Base-by-base conservation (phyloP, 1,140 invertebrate species). In the Atta colombica region DNA sequence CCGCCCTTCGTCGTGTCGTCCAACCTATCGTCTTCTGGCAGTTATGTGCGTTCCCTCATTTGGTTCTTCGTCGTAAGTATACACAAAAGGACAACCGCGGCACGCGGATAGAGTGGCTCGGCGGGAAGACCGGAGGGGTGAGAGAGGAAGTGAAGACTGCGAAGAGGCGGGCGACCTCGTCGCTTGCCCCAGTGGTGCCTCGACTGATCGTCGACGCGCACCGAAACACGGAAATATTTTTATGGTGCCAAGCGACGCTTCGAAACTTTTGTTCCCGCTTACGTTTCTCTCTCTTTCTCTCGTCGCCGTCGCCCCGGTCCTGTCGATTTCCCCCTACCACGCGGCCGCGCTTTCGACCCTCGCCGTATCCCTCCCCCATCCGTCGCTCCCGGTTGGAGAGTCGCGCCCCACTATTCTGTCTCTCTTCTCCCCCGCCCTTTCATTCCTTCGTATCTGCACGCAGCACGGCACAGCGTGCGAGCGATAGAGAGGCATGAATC, bases 161-260 rank as follows among this genome's bases (percentile, higher is more conserved):
- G 14, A 72, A 55, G n/a, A 28, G 66, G 39, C 66, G 66, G 39
- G 49, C 49, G 39, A 21, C n/a, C 35, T 21, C n/a, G 31, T 16
- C 72, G 31, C 31, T 39, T 51, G 63, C 28, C 45, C 58, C 45
- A 16, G 53, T 45, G 61, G 66, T 74, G 58, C n/a, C 53, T 14
- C 55, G 16, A 51, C 49, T 10, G 85, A 68, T 35, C 60, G 74
- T 55, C 12, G 75, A 71, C 71, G 39, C 80, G 5, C 69, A 51
- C 69, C 69, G 72, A 84, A 82, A 84, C 80, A 84, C 80, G 80
- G 80, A 84, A 84, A 84, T 84, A 84, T 84, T 84, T 75, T 84
- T 75, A 75, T 53, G 63, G 31, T 51, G 77, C 53, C 31, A 61
- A 68, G 49, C n/a, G 49, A 55, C 55, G 68, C 85, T 66, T 85